phyloP scores from a whole-genome alignment of 1,140 invertebrate genomes.

The Anthonomus grandis region DNA sequence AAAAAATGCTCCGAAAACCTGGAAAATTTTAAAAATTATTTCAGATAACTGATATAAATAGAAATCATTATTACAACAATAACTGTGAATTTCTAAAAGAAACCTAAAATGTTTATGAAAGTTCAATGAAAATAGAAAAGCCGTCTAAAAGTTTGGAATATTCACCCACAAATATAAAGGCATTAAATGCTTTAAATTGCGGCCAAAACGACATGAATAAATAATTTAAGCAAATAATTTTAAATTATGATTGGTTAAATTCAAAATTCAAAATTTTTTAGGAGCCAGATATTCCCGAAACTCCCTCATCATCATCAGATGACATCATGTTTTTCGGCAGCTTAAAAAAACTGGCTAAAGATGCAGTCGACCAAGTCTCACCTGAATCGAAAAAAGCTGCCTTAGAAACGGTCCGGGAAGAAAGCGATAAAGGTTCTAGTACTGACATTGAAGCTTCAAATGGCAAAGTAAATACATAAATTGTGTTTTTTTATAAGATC shows the following conservation, averaged over 20 bases:
- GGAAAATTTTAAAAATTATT: too few species aligned
- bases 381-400: conserved; percentile 27
- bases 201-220: too few species aligned
- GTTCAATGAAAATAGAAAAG: too few species aligned
- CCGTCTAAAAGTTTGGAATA: too few species aligned
- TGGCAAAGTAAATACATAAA: conserved; percentile 1
- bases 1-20: too few species aligned
- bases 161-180: too few species aligned
- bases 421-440: conserved; percentile 10
- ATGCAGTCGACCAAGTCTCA: conserved; percentile 38
- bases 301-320: conserved; percentile 38
- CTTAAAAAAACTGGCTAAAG: conserved; percentile 40
- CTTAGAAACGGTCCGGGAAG: conserved; percentile 34
- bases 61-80: too few species aligned
- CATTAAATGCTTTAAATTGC: too few species aligned
- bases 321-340: conserved; percentile 33
- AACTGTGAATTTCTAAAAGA: too few species aligned
- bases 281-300: conserved; percentile 38
- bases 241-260: neutral
- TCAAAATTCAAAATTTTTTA: neutral
- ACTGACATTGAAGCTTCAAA: neutral
- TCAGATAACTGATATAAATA: too few species aligned
- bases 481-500: neutral
- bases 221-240: too few species aligned
- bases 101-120: too few species aligned